These are phyloP conservation scores for Cephalopterus ornatus DNA, from an alignment of 2,113 vertebrate species.

Conservation along the genomic window DNA sequence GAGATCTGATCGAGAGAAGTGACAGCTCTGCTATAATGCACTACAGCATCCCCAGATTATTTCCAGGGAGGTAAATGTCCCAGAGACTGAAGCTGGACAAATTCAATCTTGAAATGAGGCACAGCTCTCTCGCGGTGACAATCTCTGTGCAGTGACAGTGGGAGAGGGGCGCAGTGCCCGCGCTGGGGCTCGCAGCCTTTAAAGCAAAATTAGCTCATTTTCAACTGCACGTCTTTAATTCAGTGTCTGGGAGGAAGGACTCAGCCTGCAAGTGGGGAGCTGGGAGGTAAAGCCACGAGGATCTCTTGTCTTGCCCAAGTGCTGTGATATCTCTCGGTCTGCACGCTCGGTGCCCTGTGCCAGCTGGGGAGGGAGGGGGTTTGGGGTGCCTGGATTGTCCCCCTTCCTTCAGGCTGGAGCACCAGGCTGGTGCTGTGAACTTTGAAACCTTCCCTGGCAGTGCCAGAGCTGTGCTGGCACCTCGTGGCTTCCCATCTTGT, in stretches of 20 bases:
- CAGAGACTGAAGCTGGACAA: constrained; percentile 31
- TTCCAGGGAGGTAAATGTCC: constrained; percentile 31
- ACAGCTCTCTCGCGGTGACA: background rate
- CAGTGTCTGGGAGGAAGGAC: background rate
- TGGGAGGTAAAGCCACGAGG: background rate
- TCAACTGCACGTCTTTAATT: accelerated
- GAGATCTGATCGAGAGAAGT: background rate
- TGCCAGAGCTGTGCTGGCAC: accelerated
- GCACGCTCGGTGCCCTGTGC: background rate
- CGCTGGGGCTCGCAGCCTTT: background rate
- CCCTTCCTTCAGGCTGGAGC: background rate
- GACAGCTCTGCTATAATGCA: accelerated
- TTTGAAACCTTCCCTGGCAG: background rate
- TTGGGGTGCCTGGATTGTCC: background rate
- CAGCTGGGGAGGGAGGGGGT: background rate
- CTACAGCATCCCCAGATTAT: background rate
- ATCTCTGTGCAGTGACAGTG: background rate
- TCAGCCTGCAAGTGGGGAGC: background rate
- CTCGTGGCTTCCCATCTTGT: accelerated
- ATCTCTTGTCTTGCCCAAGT: background rate
- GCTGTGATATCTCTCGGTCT: accelerated
- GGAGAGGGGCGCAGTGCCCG: background rate
- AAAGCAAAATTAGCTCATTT: background rate
- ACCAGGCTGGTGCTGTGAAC: background rate
- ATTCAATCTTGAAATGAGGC: constrained; percentile 47